phyloP scores from a whole-genome alignment of 92 coral and sea anemone species.

The Desmophyllum pertusum region DNA sequence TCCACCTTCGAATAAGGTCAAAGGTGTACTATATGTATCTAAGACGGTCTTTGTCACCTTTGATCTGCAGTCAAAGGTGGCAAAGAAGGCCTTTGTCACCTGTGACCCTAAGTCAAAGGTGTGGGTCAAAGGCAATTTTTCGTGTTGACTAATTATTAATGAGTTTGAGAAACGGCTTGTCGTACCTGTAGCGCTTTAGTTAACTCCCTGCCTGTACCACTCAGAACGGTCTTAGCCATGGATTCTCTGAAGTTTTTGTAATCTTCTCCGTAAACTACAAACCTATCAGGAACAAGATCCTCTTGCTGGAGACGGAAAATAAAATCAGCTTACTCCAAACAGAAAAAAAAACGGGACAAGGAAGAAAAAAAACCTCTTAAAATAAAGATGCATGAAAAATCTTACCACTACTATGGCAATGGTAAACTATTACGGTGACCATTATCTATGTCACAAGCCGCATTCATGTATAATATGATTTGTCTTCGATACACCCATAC shows the following conservation, averaged over 20 bases:
- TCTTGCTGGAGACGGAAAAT: slow-evolving; percentile 43
- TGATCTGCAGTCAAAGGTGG: too few species aligned
- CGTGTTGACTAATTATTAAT: too few species aligned
- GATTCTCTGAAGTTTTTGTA: slow-evolving; percentile 76
- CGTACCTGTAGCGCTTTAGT: slow-evolving; percentile 52
- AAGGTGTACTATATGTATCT: too few species aligned
- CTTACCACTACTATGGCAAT: background rate
- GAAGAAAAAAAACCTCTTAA: too few species aligned
- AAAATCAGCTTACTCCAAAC: background rate
- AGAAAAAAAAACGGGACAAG: background rate
- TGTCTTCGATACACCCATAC: background rate
- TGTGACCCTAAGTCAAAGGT: too few species aligned
- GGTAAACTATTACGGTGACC: background rate
- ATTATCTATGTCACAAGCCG: background rate
- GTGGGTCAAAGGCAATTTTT: too few species aligned
- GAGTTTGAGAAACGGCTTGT: too few species aligned
- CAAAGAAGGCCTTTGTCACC: too few species aligned
- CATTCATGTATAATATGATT: background rate
- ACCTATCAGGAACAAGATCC: slow-evolving; percentile 66
- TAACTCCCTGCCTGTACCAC: slow-evolving; percentile 52
- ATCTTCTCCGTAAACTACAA: slow-evolving; percentile 66
- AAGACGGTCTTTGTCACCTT: too few species aligned
- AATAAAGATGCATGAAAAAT: background rate
- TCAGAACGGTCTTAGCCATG: slow-evolving; percentile 59
- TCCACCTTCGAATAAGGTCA: too few species aligned